These are phyloP conservation scores for Macropodus opercularis DNA, from an alignment of 2,797 vertebrate species.

Conservation along the genomic window DNA sequence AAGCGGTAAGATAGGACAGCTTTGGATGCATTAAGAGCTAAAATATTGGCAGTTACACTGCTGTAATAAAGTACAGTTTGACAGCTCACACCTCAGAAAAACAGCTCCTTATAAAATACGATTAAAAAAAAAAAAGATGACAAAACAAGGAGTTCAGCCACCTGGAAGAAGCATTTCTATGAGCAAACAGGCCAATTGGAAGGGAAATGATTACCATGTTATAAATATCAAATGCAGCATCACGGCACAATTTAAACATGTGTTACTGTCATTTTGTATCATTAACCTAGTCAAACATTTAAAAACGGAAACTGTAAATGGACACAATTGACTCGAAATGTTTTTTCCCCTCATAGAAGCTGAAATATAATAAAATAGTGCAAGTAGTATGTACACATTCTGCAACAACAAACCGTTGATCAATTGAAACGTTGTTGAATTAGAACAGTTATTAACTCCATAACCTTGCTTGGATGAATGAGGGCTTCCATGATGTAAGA, in stretches of 20 bases:
- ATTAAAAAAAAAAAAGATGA: constrained; percentile 26
- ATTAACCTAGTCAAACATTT: constrained; percentile 21
- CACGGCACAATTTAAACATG: constrained; percentile 15
- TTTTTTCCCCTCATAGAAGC: constrained; percentile 25
- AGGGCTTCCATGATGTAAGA: constrained; percentile 2
- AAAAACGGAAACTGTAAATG: constrained; percentile 31
- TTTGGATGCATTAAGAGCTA: constrained; percentile 60
- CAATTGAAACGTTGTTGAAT: constrained; percentile 41
- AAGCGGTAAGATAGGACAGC: constrained; percentile 16
- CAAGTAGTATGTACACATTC: constrained; percentile 69
- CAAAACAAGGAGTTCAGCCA: constrained; percentile 34
- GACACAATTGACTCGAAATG: constrained; percentile 28
- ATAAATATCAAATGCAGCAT: constrained; percentile 15
- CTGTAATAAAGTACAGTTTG: constrained; percentile 31
- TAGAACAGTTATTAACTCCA: constrained; percentile 11
- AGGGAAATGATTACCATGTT: constrained; percentile 1
- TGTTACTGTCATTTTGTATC: constrained; percentile 5
- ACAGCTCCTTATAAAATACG: constrained; percentile 38
- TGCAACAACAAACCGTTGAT: constrained; percentile 60
- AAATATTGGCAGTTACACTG: constrained; percentile 37
- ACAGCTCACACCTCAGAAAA: constrained; percentile 46
- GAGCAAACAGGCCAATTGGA: constrained; percentile 1
- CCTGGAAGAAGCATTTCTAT: constrained; percentile 26
- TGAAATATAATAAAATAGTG: constrained; percentile 64
- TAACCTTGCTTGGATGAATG: constrained; percentile 28